A percentile compares a stretch with the other conserved stretches of the same genome.
Conservation (phyloP, 2,113 vertebrate genomes). For the Phyllopteryx taeniolatus region DNA sequence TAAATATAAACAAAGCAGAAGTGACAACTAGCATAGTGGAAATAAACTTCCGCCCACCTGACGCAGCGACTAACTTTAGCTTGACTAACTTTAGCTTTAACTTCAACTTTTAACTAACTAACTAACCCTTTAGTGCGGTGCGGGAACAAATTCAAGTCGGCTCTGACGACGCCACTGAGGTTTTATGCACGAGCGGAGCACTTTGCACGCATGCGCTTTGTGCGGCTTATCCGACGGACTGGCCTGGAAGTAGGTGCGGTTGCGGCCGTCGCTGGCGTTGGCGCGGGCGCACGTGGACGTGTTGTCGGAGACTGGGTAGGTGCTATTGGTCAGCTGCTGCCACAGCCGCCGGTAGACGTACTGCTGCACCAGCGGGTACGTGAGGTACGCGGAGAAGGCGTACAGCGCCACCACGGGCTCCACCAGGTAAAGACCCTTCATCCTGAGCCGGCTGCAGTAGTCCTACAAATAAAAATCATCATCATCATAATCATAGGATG, state of each 20-base stretch:
- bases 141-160: too few relatives aligned
- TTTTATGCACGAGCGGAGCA: neutral
- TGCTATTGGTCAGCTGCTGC: constrained; percentile 79
- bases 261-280: constrained; percentile 48
- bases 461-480: constrained; percentile 9
- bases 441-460: constrained; percentile 33
- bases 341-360: constrained; percentile 87
- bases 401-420: constrained; percentile 85
- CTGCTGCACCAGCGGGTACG: constrained; percentile 78
- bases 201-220: neutral
- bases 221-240: constrained; percentile 1
- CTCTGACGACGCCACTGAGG: too few relatives aligned
- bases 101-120: too few relatives aligned
- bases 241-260: constrained; percentile 59
- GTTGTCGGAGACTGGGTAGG: constrained; percentile 65
- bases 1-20: neutral
- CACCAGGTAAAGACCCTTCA: constrained; percentile 78
- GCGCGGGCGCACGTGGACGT: constrained; percentile 67
- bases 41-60: neutral
- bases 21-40: neutral
- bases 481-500: too few relatives aligned
- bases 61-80: neutral
- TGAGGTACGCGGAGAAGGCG: constrained; percentile 75
- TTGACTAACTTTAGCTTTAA: too few relatives aligned
- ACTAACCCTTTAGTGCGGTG: too few relatives aligned